phyloP scores from a whole-genome alignment of 2,113 vertebrate genomes.

The Paracanthobrama guichenoti region DNA sequence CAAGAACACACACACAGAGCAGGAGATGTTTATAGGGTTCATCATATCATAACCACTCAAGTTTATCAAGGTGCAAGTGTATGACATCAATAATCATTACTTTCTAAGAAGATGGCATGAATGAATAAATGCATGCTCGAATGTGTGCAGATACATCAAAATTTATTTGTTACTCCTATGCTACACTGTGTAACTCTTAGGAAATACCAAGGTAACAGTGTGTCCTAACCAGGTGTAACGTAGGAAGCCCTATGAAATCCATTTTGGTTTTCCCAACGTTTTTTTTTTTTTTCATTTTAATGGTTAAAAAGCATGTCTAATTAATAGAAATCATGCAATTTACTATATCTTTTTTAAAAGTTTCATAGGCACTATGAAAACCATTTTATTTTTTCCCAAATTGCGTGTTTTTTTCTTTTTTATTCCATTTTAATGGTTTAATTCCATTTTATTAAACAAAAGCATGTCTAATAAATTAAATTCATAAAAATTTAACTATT shows the following conservation, averaged over 20 bases:
- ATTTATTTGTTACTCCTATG: no score
- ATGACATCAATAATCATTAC: neutral
- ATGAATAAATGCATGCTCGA: neutral
- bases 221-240: no score
- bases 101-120: neutral
- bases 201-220: no score
- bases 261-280: no score
- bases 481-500: neutral
- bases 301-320: no score
- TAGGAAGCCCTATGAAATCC: no score
- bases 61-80: no score
- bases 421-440: neutral
- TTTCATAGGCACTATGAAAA: no score
- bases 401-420: neutral
- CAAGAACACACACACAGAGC: neutral
- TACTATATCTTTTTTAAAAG: no score
- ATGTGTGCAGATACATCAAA: neutral
- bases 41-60: neutral
- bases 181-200: no score
- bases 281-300: no score
- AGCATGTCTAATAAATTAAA: neutral
- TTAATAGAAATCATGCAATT: no score
- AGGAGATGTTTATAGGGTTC: neutral
- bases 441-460: neutral
- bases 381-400: neutral